Base-by-base conservation (phyloP, 2,888 invertebrate genomes). In the Quadroppia sp. region DNA sequence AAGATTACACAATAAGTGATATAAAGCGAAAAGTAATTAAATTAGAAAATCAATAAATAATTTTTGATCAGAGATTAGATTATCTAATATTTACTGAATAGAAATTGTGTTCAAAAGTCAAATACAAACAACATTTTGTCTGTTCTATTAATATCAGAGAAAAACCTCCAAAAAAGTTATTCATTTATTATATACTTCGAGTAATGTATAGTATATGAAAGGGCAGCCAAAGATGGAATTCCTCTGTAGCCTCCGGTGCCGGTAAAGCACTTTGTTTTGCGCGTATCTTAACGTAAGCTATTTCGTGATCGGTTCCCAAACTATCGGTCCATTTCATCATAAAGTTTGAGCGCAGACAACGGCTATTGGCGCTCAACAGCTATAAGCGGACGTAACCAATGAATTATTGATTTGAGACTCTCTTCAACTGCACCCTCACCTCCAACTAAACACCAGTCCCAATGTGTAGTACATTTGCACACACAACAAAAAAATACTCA, bases 311-410 rank as follows among this genome's bases (percentile, higher is more conserved):
- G 30, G 20, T 53, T 48, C 23, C 30, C 4, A 7, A 32, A 17
- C 59, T 59, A 59, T 59, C 59, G 59, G 59, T 59, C 59, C 32
- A 59, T 59, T 59, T 59, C 59, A 59, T 59, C 59, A 30, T 59
- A 59, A 59, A 17, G 30, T 53, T n/a, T 45, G 23, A 53, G 53
- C 53, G 17, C 23, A 45, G 45, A 17, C 11, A 17, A 36, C 15
- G 23, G 20, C 53, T 20, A 59, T 17, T 59, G 30, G 30, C 7
- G 28, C 25, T 28, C 30, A 59, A 59, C 59, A 59, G 25, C 59
- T 23, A 59, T 30, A 59, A 59, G 59, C 30, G 25, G 32, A 59
- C 59, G 59, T 25, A 59, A 59, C 59, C 59, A 30, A 59, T 59
- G 30, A 59, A 30, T 59, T 59, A 59, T 59, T 59, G 23, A 59